phyloP scores from a whole-genome alignment of 1,140 invertebrate genomes.

The Aleiodes sp. region DNA sequence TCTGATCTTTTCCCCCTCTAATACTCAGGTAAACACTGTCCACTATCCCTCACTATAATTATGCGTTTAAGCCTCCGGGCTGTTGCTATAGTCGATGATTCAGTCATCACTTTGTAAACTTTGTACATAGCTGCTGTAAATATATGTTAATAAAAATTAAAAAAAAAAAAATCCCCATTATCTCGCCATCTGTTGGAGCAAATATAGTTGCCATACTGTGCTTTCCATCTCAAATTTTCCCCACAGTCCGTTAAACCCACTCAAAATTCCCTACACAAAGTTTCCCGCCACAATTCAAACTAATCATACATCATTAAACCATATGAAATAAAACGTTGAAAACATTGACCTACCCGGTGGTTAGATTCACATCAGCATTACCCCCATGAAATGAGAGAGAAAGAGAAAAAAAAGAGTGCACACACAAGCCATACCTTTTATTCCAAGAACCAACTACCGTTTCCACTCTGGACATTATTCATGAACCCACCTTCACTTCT shows the following conservation, averaged over 20 bases:
- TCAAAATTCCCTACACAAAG: neutral
- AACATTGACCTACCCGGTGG: neutral
- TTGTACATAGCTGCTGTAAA: too few relatives aligned
- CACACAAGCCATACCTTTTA: neutral
- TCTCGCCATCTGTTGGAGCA: too few relatives aligned
- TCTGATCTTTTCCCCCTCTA: constrained; percentile 18
- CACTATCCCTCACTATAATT: too few relatives aligned
- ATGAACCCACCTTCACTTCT: constrained; percentile 27
- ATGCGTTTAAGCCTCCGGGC: too few relatives aligned
- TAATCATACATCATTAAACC: constrained; percentile 1
- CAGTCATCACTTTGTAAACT: too few relatives aligned
- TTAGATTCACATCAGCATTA: constrained; percentile 4
- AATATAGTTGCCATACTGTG: too few relatives aligned
- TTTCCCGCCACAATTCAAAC: neutral
- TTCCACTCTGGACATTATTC: constrained; percentile 30
- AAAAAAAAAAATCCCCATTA: too few relatives aligned
- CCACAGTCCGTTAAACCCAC: too few relatives aligned
- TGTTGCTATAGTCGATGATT: too few relatives aligned
- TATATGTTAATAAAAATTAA: too few relatives aligned
- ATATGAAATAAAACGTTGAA: constrained; percentile 3
- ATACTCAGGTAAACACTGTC: too few relatives aligned
- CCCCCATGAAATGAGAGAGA: neutral
- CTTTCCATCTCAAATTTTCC: too few relatives aligned
- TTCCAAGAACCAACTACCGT: constrained; percentile 27
- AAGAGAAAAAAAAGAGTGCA: neutral